Conservation (phyloP, 1,140 invertebrate species). For the Calycopis cecrops region DNA sequence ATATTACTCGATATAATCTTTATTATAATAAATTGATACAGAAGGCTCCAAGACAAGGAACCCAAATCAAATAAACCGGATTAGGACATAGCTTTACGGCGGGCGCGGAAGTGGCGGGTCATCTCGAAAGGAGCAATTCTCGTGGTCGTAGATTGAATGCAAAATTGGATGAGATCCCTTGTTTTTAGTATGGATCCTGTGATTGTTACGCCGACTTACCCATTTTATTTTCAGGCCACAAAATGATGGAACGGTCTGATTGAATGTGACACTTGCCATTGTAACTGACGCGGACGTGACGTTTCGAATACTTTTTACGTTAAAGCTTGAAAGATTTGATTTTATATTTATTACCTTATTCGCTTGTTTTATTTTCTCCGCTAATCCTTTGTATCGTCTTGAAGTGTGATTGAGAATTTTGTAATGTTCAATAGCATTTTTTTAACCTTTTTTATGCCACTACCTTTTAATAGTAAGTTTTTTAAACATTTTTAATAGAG, state of each 20-base stretch:
- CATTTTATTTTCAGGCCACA: conserved; percentile 50
- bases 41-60: conserved; percentile 38
- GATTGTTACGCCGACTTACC: conserved; percentile 45
- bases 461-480: too few species aligned
- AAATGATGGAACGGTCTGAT: conserved; percentile 56
- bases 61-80: conserved; percentile 69
- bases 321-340: too few species aligned
- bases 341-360: too few species aligned
- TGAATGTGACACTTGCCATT: conserved; percentile 65
- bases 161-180: conserved; percentile 70
- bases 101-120: conserved; percentile 58
- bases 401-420: too few species aligned
- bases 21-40: conserved; percentile 7
- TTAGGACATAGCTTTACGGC: conserved; percentile 66
- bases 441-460: too few species aligned
- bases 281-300: too few species aligned
- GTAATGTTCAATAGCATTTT: too few species aligned
- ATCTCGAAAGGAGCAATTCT: conserved; percentile 68
- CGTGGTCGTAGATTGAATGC: conserved; percentile 70
- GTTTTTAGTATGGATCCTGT: conserved; percentile 57
- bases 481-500: too few species aligned
- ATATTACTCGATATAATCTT: conserved; percentile 4
- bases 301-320: too few species aligned
- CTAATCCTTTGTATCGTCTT: too few species aligned
- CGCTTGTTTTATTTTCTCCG: too few species aligned